Base-by-base conservation (phyloP, 2,113 vertebrate genomes). In the Rana temporaria region DNA sequence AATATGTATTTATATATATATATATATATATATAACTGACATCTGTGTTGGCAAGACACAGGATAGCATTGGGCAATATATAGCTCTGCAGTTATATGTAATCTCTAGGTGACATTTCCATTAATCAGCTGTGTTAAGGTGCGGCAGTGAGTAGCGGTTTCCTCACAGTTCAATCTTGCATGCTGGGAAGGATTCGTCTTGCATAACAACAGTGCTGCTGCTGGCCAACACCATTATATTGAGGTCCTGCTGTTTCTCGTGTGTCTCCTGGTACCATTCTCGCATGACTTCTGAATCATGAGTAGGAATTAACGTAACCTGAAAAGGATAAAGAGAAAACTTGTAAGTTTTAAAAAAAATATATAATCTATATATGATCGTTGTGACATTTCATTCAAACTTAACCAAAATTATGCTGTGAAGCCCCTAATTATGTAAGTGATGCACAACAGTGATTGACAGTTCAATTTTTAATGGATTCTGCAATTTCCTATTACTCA, bases 201-300 rank as follows among this genome's bases (percentile, higher is more conserved):
- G 98, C 98, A 99, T 99, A 85, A 99, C 98, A 42, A 99, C 97
- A 0, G 97, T 98, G 93, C 97, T 99, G 93, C 98, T 99, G 93
- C 97, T 98, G 70, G 98, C 98, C 87, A 99, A 90, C 86, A 99
- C 98, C 98, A 99, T 98, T 88, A 99, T 96, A 92, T 98, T 99
- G 74, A 99, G 95, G 82, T 98, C 95, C 84, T 98, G 97, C 86
- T 99, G 98, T 85, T 97, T 98, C 90, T 99, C 97, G 0, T 98
- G 98, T 78, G 96, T 99, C 86, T 99, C 95, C 88, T 99, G 98
- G 87, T 99, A 99, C 98, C 98, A 99, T 86, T 99, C 97, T 74
- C 97, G 92, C 97, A 99, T 97, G 85, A 99, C 97, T 86, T 99
- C 98, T 0, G 98, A 97, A 89, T 99, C 98, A 67, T 99, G 97